Base-by-base conservation (phyloP, 2,797 vertebrate genomes). In the Bradypodion ventrale region DNA sequence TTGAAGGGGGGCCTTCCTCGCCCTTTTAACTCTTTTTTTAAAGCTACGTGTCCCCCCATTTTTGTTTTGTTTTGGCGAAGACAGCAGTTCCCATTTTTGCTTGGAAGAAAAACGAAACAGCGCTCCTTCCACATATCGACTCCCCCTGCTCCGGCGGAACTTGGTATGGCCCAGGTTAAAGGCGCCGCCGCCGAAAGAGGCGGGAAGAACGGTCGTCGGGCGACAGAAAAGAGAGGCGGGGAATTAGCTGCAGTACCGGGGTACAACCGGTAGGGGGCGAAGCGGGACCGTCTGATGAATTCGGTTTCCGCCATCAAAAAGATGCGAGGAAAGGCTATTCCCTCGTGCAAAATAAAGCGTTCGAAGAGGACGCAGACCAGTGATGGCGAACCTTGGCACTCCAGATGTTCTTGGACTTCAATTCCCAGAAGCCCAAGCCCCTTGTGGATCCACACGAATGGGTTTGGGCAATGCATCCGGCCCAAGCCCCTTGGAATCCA, bases 121-220 rank as follows among this genome's bases (percentile, higher is more conserved):
- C 5, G 12, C 65, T 69, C 12, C 52, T 63, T 65, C 8, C 35
- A 35, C 29, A 29, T 7, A 7, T 1, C n/a, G 29, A 21, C 60
- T 10, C 4, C 1, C 49, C 37, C 35, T n/a, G 21, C 32, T 59
- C 12, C 60, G 5, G 69, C 4, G 4, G 3, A 2, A 2, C 25
- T 75, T 89, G 78, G 87, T 89, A 89, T 32, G 2, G 23, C 19
- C 87, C 78, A 8, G 2, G 40, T 40, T 27, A 35, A 83, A 72
- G n/a, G 15, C 4, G 42, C 23, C n/a, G n/a, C 15, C 4, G 42
- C 23, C n/a, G n/a, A n/a, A 25, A 44, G 3, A 7, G 19, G 35
- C 16, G 7, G 21, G 7, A 10, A 16, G 16, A 13, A 21, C 0
- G 10, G 10, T 23, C 10, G 13, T 84, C 52, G 4, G 25, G 37